Evolutionary conservation across 2,888 invertebrate species (phyloP), one percentile per base, ranked within the genome.

Genomic region (Pyrgus malvae): DNA sequence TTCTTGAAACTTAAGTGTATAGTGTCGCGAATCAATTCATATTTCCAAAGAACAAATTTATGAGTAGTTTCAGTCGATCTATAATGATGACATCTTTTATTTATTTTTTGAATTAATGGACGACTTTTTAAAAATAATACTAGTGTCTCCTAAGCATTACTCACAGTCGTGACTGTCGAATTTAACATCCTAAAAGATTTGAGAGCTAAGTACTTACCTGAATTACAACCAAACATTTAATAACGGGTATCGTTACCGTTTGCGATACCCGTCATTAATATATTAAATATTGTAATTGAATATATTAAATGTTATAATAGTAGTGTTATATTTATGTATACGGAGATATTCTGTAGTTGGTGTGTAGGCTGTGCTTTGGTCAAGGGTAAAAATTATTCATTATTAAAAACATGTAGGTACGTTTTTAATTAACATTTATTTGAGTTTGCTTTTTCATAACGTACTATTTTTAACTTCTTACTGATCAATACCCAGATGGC

Each of bases 361-460:
- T 37, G 44, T 44, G 44, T 44, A 44, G 44, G 44, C 9, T 44
- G 44, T 44, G 44, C 44, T 44, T 44, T 17, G 29, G 27, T 44
- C 44, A 29, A 44, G 17, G 44, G 29, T 44, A 44, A n/a, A 9
- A n/a, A 9, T 16, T 27, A 1, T 8, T 29, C 16, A 17, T 44
- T 17, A n/a, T 37, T 37, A 35, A 7, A 35, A 11, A 35, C 14
- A 35, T 11, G 33, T 14, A 14, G 4, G 11, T 14, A 33, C 4
- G 3, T 4, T 35, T 12, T 8, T 14, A 35, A 35, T 14, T 23
- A 4, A 23, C 3, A 6, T 23, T 23, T 23, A 4, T 23, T 4
- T 23, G 6, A 23, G 23, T 23, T 23, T 23, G 23, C 23, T 3
- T 23, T 23, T 4, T 23, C 4, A 23, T 4, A 4, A 6, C n/a